These are phyloP conservation scores for Smithornis capensis DNA, from an alignment of 2,113 vertebrate species.

Conservation along the genomic window DNA sequence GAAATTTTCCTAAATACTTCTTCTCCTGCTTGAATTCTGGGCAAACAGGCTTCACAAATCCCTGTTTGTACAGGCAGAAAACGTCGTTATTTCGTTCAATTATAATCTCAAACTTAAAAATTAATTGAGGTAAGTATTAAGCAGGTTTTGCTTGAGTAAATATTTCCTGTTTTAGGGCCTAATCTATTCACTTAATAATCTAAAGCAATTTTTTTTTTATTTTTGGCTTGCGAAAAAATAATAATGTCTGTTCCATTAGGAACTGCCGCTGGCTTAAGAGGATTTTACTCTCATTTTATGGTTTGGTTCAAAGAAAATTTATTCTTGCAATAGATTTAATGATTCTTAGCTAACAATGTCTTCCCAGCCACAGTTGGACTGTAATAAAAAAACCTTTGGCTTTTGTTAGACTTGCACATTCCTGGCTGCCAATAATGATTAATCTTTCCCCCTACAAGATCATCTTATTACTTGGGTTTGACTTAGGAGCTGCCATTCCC, in stretches of 20 bases:
- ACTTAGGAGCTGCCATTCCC: background rate
- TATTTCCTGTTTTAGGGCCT: constrained; percentile 66
- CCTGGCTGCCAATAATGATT: constrained; percentile 24
- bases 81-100: constrained; percentile 53
- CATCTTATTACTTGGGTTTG: constrained; percentile 39
- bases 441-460: constrained; percentile 30
- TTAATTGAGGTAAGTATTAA: constrained; percentile 69
- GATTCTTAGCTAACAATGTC: constrained; percentile 38
- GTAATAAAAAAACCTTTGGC: constrained; percentile 41
- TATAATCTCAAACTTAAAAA: constrained; percentile 65
- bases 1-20: background rate
- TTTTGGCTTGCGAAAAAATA: background rate
- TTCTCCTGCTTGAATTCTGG: background rate
- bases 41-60: constrained; percentile 25
- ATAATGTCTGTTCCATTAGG: constrained; percentile 44
- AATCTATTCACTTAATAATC: constrained; percentile 67
- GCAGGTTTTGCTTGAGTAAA: constrained; percentile 69
- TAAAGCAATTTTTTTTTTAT: constrained; percentile 50
- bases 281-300: constrained; percentile 65
- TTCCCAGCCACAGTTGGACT: constrained; percentile 25
- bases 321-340: constrained; percentile 55
- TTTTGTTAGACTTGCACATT: constrained; percentile 50
- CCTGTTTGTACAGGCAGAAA: constrained; percentile 47
- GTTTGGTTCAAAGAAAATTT: constrained; percentile 61
- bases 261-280: constrained; percentile 51